phyloP scores from a whole-genome alignment of 2,797 vertebrate species.

The Acanthurus tractus region DNA sequence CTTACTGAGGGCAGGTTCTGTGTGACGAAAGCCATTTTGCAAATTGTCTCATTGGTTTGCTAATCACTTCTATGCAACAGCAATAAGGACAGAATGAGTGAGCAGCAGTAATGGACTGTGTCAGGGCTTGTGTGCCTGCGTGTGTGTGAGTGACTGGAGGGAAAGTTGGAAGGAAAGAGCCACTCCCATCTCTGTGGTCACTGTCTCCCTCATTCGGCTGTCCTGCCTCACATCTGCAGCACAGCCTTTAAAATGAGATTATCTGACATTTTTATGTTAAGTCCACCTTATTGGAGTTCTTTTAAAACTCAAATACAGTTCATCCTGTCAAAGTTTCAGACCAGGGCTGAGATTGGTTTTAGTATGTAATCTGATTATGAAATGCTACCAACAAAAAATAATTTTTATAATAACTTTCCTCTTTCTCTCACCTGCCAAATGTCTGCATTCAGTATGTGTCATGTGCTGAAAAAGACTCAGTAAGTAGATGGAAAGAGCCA shows the following conservation, averaged over 20 bases:
- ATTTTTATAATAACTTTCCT: background rate
- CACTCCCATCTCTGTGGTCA: slow-evolving; percentile 50
- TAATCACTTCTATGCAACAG: slow-evolving; percentile 44
- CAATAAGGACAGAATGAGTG: slow-evolving; percentile 16
- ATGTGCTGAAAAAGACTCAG: background rate
- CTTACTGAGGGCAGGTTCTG: slow-evolving; percentile 32
- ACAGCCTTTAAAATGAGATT: slow-evolving; percentile 4
- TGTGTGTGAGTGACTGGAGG: slow-evolving; percentile 3
- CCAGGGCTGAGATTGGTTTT: background rate
- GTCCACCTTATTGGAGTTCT: background rate
- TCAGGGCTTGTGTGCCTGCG: slow-evolving; percentile 1
- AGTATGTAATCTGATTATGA: background rate
- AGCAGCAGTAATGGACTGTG: slow-evolving; percentile 22
- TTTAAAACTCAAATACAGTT: background rate
- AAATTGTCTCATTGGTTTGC: slow-evolving; percentile 48
- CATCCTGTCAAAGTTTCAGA: background rate
- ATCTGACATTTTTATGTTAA: background rate
- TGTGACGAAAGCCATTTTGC: slow-evolving; percentile 47
- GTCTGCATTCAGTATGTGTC: background rate
- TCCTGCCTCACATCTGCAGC: slow-evolving; percentile 32
- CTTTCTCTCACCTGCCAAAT: background rate
- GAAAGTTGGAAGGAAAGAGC: slow-evolving; percentile 24
- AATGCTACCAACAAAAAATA: background rate
- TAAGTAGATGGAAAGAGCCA: background rate
- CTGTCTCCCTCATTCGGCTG: slow-evolving; percentile 61